Percentiles rank a stretch among this genome's conserved stretches.
These are phyloP conservation scores for Grallaria varia DNA, from an alignment of 2,113 vertebrate species.

Conservation along the genomic window DNA sequence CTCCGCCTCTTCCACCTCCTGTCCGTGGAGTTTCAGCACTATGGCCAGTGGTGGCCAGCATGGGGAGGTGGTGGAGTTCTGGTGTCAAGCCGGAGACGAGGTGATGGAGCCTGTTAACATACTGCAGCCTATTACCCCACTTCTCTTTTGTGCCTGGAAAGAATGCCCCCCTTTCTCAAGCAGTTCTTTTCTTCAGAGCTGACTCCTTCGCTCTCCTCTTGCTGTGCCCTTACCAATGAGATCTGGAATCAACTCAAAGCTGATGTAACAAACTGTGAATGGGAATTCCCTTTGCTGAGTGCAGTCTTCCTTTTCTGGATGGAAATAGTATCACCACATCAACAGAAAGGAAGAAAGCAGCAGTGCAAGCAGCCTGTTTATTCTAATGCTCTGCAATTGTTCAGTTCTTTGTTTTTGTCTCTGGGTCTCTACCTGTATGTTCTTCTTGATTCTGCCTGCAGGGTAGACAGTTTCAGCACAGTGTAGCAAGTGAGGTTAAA, in stretches of 20 bases:
- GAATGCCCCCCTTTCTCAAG: neutral
- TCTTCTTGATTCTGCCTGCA: neutral
- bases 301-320: neutral
- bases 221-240: neutral
- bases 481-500: neutral
- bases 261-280: neutral
- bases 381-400: neutral
- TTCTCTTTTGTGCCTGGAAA: neutral
- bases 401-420: neutral
- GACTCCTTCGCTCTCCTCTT: neutral
- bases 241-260: neutral
- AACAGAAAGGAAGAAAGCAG: neutral
- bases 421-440: neutral
- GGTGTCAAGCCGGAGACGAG: too few species aligned
- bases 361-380: accelerated
- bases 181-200: neutral
- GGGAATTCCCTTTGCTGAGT: neutral
- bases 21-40: neutral
- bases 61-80: too few species aligned
- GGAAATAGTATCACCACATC: neutral
- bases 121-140: neutral
- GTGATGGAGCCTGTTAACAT: neutral
- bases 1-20: too few species aligned
- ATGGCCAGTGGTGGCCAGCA: neutral
- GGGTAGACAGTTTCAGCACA: neutral